Conservation (phyloP, 2,113 vertebrate genomes). For the Camelus bactrianus region DNA sequence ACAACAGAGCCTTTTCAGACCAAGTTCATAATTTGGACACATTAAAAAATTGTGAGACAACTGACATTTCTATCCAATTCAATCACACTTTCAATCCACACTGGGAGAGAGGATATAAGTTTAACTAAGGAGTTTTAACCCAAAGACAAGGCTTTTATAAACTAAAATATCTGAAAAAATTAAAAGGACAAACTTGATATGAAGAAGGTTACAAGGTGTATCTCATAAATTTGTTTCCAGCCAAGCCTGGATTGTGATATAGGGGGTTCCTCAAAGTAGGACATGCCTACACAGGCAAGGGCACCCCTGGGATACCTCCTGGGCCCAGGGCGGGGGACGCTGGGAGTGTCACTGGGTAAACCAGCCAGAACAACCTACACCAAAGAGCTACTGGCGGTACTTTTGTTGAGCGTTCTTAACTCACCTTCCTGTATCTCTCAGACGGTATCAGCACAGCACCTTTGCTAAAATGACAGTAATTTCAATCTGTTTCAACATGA, state of each 20-base stretch:
- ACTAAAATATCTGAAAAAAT: not conserved
- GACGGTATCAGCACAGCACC: not conserved
- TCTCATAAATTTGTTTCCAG: not conserved
- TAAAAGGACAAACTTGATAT: not conserved
- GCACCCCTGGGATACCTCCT: not conserved
- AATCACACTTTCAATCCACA: not conserved
- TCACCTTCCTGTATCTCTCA: not conserved
- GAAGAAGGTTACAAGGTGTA: not conserved
- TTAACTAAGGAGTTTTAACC: conserved; percentile 6
- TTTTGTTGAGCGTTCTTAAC: not conserved
- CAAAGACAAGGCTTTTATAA: not conserved
- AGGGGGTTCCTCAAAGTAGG: not conserved
- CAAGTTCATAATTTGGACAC: not conserved
- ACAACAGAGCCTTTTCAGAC: not conserved
- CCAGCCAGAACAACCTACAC: not conserved
- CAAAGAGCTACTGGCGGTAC: not conserved
- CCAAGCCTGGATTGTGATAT: not conserved
- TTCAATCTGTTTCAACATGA: conserved; percentile 17
- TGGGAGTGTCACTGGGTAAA: not conserved
- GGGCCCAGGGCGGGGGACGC: not conserved
- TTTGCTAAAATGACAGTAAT: conserved; percentile 14
- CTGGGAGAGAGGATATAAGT: not conserved
- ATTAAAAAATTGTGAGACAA: not conserved
- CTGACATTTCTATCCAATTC: not conserved
- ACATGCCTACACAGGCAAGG: not conserved